These are phyloP conservation scores for Parapristionchus giblindavisi DNA, from an alignment of 2,888 invertebrate species.

Conservation along the genomic window DNA sequence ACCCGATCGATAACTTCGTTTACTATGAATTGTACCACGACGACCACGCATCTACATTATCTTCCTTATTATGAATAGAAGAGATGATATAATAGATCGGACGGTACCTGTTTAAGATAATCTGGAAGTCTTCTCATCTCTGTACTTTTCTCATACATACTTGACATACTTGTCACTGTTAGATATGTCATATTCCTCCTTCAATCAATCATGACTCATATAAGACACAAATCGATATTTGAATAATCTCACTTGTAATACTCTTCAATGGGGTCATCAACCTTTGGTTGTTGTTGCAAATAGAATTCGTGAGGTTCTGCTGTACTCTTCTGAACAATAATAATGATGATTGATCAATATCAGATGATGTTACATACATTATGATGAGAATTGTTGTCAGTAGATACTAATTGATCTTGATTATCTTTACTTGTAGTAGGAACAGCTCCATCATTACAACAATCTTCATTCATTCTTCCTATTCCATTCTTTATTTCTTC, in stretches of 20 bases:
- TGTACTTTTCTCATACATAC: conserved; percentile 33
- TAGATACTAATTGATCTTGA: neutral
- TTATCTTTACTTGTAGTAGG: neutral
- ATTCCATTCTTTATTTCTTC: too few relatives aligned
- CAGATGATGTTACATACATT: neutral
- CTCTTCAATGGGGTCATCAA: conserved; percentile 22
- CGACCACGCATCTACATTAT: conserved; percentile 1
- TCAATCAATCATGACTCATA: neutral
- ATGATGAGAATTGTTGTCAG: conserved; percentile 10
- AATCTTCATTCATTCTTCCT: too few relatives aligned
- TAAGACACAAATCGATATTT: neutral
- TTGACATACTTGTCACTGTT: conserved; percentile 13
- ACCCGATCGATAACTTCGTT: conserved; percentile 33
- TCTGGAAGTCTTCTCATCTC: conserved; percentile 36
- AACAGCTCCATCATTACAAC: too few relatives aligned
- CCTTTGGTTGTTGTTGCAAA: conserved; percentile 2
- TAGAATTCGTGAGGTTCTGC: neutral
- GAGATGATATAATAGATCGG: too few relatives aligned
- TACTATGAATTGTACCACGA: conserved; percentile 20
- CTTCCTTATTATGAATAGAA: neutral
- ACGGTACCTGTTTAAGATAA: conserved; percentile 33
- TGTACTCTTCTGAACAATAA: conserved; percentile 12
- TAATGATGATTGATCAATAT: neutral
- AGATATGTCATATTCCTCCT: conserved; percentile 29
- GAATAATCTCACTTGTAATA: conserved; percentile 21